Percentiles rank a stretch among this genome's conserved stretches.
These are phyloP conservation scores for Chymomyza fuscimana DNA, from an alignment of 2,888 invertebrate species.

Conservation along the genomic window DNA sequence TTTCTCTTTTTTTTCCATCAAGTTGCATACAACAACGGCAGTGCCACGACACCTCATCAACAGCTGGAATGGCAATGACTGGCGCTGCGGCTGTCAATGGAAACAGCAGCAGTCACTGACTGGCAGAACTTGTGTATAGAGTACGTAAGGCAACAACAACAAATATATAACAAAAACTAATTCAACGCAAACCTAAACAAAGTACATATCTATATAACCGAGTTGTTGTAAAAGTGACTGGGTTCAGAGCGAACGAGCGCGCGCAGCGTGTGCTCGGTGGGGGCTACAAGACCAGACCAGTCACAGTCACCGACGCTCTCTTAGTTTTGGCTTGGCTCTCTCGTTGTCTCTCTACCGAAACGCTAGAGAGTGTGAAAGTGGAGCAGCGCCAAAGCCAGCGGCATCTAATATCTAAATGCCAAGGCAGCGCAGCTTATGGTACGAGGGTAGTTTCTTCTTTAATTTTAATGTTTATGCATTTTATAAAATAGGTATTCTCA, in stretches of 20 bases:
- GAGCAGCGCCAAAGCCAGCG: not conserved
- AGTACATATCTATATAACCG: not conserved
- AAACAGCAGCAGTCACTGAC: not conserved
- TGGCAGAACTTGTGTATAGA: constrained; percentile 2
- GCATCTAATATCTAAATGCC: not conserved
- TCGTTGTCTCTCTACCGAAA: not conserved
- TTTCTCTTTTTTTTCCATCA: constrained; percentile 50
- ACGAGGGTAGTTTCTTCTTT: too few relatives aligned
- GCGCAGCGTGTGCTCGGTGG: not conserved
- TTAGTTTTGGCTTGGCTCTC: not conserved
- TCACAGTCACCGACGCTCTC: not conserved
- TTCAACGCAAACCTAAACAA: not conserved
- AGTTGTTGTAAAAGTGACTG: not conserved
- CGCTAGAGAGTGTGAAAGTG: not conserved
- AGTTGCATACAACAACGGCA: constrained; percentile 21
- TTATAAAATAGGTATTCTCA: too few relatives aligned
- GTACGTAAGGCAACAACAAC: not conserved
- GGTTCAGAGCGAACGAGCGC: not conserved
- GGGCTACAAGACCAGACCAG: not conserved
- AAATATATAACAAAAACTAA: not conserved
- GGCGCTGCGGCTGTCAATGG: constrained; percentile 17
- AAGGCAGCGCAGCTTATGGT: not conserved
- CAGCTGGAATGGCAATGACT: constrained; percentile 67
- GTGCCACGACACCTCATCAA: constrained; percentile 47
- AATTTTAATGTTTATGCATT: too few relatives aligned